Evolutionary conservation across 2,113 vertebrate species (phyloP), one percentile per base, ranked within the genome.

Genomic region (Callospermophilus lateralis): DNA sequence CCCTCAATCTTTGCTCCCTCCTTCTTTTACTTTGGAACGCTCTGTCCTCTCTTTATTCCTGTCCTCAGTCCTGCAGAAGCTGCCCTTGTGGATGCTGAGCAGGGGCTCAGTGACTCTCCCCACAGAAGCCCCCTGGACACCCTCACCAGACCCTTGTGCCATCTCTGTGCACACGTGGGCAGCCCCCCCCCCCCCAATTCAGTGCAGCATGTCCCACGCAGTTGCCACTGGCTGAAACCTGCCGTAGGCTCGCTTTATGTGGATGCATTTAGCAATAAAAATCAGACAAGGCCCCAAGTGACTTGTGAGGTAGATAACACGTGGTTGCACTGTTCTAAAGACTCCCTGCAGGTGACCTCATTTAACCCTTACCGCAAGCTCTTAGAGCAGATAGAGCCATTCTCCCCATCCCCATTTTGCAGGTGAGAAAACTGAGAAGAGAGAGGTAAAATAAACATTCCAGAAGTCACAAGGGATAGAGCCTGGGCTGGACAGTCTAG

Each of bases 191-290:
- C 34, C 22, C 4, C 45, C 45, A 8, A 45, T 55, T 39, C 42
- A 16, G 77, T 10, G 76, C 37, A 17, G 34, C 28, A 45, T 80
- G 30, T 9, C 34, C 22, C 72, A 74, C 4, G 9, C 20, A 34
- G 53, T 28, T 13, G 4, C 51, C 58, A 13, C 37, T 45, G 63
- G 8, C 7, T 20, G 63, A 37, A 15, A 45, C 48, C n/a, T 15
- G 16, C 17, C 32, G 2, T 26, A 7, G 0, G 8, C 1, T 17
- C 30, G 45, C 0, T 45, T 0, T 6, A 22, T 32, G 12, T 7
- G 24, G 67, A 39, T 22, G 28, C 20, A 81, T 58, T 24, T 34
- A 87, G 32, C 22, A 48, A 17, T 28, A 30, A 80, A 80, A n/a
- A 24, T 20, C 84, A 81, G 67, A 55, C 24, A 90, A 72, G 12